Conservation (phyloP, 2,113 vertebrate species). For the Chaetodon auriga region DNA sequence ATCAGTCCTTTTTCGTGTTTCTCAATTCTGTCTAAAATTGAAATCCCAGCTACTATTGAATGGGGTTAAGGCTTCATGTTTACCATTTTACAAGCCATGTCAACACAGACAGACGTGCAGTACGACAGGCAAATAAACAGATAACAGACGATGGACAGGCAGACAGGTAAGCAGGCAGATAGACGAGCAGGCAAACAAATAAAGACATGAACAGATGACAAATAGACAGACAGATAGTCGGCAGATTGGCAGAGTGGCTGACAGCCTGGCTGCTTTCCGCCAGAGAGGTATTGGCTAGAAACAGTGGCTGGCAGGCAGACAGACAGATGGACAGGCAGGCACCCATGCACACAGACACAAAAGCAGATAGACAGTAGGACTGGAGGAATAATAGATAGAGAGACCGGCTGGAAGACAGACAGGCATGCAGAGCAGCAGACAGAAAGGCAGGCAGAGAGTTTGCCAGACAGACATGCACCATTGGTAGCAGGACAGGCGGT, state of each 20-base stretch:
- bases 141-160: constrained; percentile 60
- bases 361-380: constrained; percentile 62
- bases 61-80: constrained; percentile 15
- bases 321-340: constrained; percentile 76
- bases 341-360: constrained; percentile 56
- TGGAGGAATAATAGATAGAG: constrained; percentile 54
- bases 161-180: constrained; percentile 73
- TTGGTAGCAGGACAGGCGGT: constrained; percentile 77
- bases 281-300: constrained; percentile 71
- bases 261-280: constrained; percentile 75
- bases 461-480: constrained; percentile 78
- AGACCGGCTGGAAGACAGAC: constrained; percentile 51
- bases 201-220: constrained; percentile 74
- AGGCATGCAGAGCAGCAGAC: constrained; percentile 40
- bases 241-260: constrained; percentile 75
- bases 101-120: constrained; percentile 6
- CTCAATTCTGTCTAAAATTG: constrained; percentile 3
- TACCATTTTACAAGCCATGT: constrained; percentile 43
- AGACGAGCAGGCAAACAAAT: constrained; percentile 68
- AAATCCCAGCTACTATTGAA: neutral
- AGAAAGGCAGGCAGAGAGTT: constrained; percentile 48
- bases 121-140: constrained; percentile 45
- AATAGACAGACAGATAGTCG: constrained; percentile 70
- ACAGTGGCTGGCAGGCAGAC: constrained; percentile 77
- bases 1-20: neutral